Evolutionary conservation across 2,113 vertebrate genomes (phyloP).

Genomic region (Phrynocephalus versicolor): DNA sequence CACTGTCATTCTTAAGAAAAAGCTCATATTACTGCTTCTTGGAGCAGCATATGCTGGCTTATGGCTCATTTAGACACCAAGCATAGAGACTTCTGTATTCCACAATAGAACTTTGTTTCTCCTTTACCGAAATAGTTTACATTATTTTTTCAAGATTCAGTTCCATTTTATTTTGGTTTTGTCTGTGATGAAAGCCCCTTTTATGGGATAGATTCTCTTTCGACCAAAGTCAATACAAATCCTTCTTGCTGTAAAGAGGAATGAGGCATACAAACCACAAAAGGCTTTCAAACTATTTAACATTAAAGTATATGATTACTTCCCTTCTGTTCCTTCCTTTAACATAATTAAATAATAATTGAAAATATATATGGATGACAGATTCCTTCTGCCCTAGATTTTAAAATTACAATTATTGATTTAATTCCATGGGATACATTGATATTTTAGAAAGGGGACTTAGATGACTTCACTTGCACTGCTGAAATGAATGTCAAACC

Average conservation of each 20-base stretch:
- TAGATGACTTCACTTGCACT: background rate
- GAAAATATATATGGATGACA: background rate
- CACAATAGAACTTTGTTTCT: background rate
- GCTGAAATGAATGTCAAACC: background rate
- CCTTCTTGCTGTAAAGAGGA: background rate
- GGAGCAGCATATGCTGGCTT: background rate
- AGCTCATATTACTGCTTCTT: background rate
- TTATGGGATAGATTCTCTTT: background rate
- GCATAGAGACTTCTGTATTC: background rate
- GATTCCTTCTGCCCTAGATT: background rate
- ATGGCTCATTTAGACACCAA: background rate
- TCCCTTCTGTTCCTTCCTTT: background rate
- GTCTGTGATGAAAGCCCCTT: background rate
- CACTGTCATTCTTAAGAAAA: background rate
- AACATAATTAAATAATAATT: fast-evolving
- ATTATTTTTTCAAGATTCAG: constrained; percentile 24
- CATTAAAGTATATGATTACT: constrained; percentile 13
- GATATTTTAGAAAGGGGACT: background rate
- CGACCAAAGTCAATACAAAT: constrained; percentile 7
- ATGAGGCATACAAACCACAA: constrained; percentile 1
- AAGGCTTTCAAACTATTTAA: constrained; percentile 22
- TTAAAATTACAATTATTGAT: background rate
- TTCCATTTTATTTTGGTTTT: background rate
- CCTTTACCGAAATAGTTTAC: background rate
- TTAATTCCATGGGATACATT: background rate